Percentiles rank a stretch among this genome's conserved stretches.
Evolutionary conservation across 2,888 invertebrate species (phyloP).

Genomic region (Axea sp.): DNA sequence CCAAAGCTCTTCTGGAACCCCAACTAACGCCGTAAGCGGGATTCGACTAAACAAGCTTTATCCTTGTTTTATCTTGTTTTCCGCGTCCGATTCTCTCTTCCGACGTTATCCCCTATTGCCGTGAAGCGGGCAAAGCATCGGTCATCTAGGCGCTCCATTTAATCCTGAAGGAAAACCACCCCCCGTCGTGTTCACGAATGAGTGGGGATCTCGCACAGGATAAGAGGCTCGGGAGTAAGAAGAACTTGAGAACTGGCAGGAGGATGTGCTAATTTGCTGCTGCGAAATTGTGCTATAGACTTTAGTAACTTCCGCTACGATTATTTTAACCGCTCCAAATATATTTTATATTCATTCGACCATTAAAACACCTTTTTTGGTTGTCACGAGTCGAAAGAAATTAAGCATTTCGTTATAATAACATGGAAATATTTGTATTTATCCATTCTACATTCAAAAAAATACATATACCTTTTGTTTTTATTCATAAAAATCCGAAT

Average conservation of each 20-base stretch:
- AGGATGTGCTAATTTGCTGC: slow-evolving; percentile 76
- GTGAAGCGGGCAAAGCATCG: slow-evolving; percentile 73
- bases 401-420: background rate
- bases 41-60: slow-evolving; percentile 69
- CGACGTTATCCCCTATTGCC: slow-evolving; percentile 61
- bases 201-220: slow-evolving; percentile 74
- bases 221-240: slow-evolving; percentile 66
- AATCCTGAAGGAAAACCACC: slow-evolving; percentile 76
- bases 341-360: slow-evolving; percentile 44
- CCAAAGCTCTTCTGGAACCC: slow-evolving; percentile 65
- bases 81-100: slow-evolving; percentile 64
- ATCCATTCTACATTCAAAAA: too few relatives aligned
- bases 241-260: slow-evolving; percentile 60
- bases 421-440: too few relatives aligned
- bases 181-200: slow-evolving; percentile 70
- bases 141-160: slow-evolving; percentile 79
- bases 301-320: slow-evolving; percentile 66
- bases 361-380: slow-evolving; percentile 29
- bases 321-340: slow-evolving; percentile 57
- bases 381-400: slow-evolving; percentile 10
- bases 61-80: slow-evolving; percentile 78
- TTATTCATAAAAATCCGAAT: too few relatives aligned
- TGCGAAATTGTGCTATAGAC: slow-evolving; percentile 70
- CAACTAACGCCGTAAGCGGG: slow-evolving; percentile 59
- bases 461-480: too few relatives aligned